phyloP scores from a whole-genome alignment of 2,113 vertebrate genomes.

The Gadus chalcogrammus region DNA sequence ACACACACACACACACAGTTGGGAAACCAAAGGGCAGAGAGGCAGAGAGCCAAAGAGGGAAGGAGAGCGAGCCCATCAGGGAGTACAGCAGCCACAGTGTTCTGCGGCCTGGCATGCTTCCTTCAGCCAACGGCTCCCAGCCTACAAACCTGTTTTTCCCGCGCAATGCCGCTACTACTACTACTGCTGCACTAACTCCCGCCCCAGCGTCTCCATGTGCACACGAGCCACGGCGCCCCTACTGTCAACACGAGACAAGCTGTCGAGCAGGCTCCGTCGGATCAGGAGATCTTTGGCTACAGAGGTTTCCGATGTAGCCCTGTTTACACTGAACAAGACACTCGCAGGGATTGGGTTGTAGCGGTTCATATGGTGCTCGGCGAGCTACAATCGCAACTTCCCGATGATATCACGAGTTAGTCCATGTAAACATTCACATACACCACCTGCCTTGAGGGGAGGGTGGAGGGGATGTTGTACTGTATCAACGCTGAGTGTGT shows the following conservation, averaged over 20 bases:
- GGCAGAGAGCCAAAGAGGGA: conserved; percentile 24
- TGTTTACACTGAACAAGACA: background rate
- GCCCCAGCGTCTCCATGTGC: conserved; percentile 33
- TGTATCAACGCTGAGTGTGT: background rate
- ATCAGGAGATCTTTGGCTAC: no score
- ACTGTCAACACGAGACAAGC: conserved; percentile 19
- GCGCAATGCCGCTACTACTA: conserved; percentile 54
- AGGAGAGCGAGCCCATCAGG: background rate
- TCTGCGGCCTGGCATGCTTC: conserved; percentile 49
- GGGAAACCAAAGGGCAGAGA: conserved; percentile 1
- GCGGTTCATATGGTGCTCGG: no score
- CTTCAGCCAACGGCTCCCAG: conserved; percentile 41
- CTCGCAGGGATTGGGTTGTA: background rate
- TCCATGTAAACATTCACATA: no score
- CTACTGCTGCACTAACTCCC: conserved; percentile 43
- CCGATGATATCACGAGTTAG: no score
- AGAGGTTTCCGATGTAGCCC: no score
- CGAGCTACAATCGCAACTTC: no score
- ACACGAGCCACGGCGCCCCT: background rate
- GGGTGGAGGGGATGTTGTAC: no score
- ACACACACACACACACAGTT: no score
- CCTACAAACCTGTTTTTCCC: conserved; percentile 45
- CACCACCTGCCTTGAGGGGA: no score
- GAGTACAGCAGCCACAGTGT: conserved; percentile 33
- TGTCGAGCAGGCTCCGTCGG: conserved; percentile 16